These are phyloP conservation scores for Prolemur simus DNA, from an alignment of 2,113 vertebrate species.

Conservation along the genomic window DNA sequence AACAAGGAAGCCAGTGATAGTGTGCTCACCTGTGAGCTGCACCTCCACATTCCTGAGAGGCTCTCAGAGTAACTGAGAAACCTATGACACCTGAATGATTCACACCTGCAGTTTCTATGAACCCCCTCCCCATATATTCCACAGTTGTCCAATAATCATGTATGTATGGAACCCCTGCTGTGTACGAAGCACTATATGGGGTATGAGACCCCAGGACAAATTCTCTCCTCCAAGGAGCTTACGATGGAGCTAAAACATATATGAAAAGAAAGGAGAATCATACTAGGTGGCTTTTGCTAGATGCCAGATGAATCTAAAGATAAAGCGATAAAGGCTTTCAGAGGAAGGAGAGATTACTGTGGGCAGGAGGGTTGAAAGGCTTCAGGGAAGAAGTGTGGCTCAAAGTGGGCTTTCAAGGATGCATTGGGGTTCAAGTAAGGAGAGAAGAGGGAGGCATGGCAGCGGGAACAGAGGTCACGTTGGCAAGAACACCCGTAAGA, in stretches of 20 bases:
- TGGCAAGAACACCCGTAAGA: background rate
- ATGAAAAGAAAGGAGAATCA: background rate
- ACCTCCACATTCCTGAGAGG: background rate
- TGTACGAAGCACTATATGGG: background rate
- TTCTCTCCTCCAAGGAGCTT: background rate
- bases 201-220: background rate
- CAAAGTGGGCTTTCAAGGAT: background rate
- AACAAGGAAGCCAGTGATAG: background rate
- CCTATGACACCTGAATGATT: background rate
- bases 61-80: background rate
- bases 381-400: background rate
- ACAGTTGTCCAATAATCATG: background rate
- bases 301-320: background rate
- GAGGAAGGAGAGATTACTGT: background rate
- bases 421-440: background rate
- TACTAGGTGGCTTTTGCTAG: background rate
- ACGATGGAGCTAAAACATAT: background rate
- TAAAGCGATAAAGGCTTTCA: background rate
- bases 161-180: background rate
- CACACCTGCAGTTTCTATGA: background rate
- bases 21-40: rapidly evolving
- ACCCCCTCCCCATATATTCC: background rate
- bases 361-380: background rate
- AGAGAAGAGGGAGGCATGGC: too few species aligned
- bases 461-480: background rate